Evolutionary conservation across 2,888 invertebrate species (phyloP), one percentile per base, ranked within the genome.

Genomic region (Amaurobius ferox): DNA sequence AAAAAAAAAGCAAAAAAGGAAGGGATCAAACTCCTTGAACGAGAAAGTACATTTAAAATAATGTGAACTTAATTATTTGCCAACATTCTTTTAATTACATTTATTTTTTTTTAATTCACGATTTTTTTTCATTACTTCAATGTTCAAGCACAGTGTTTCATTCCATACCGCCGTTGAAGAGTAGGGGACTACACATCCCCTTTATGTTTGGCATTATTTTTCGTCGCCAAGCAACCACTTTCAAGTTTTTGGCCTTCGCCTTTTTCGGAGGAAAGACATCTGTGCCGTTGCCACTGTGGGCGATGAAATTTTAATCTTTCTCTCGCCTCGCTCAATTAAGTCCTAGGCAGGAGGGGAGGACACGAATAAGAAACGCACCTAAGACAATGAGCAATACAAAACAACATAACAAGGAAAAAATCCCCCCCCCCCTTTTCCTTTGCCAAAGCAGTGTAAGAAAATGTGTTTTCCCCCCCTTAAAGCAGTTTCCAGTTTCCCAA

Each of bases 291-390:
- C 77, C 83, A 77, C 71, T 77, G 77, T 29, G 39, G 64, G 77
- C 77, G 83, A 85, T 85, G 83, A 85, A 85, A 85, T 85, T 85
- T 85, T 85, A 85, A 85, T 85, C 83, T 77, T 61, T 67, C 83
- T 85, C 77, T 77, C 83, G 83, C 83, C 77, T 77, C 72, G 77
- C 83, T 77, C 83, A 85, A 85, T 85, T 85, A 85, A 85, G 72
- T 77, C 66, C 55, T 29, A 55, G 29, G 35, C 29, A 44, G 19
- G 30, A 16, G 26, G 39, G 32, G 16, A 23, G 68, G 19, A 61
- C 6, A 3, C 32, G 32, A 29, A 28, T 64, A 39, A 62, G 68
- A 62, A 68, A 68, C 30, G 62, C 30, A 28, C 32, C 28, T 61
- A 76, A 81, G 81, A 76, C 81, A 81, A 81, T 74, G 76, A 76